Evolutionary conservation across 2,888 invertebrate species (phyloP).

Genomic region (Pollenia griseotomentosa): DNA sequence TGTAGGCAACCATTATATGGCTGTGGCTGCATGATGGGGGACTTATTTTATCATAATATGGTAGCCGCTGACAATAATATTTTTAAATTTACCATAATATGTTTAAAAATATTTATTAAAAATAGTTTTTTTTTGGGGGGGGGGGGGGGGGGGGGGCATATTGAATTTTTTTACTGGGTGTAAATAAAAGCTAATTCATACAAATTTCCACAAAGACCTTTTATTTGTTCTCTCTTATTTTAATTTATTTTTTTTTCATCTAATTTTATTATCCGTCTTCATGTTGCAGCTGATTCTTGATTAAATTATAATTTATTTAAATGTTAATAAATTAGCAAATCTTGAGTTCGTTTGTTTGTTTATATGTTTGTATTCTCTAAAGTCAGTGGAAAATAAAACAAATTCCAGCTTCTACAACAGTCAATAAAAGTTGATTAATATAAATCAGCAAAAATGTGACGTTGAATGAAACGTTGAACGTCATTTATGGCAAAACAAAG

Average conservation of each 20-base stretch:
- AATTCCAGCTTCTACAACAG: not conserved
- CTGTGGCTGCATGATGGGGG: too few relatives aligned
- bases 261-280: not conserved
- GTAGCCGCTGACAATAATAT: too few relatives aligned
- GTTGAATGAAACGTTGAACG: not conserved
- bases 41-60: too few relatives aligned
- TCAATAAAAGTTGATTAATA: constrained; percentile 4
- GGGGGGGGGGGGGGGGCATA: too few relatives aligned
- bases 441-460: not conserved
- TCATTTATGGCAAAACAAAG: not conserved
- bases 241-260: not conserved
- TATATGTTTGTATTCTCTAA: not conserved
- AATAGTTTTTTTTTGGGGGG: too few relatives aligned
- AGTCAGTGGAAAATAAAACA: not conserved
- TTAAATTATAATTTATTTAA: constrained; percentile 21
- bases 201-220: constrained; percentile 7
- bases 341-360: not conserved
- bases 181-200: too few relatives aligned
- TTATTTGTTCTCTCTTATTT: not conserved
- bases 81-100: too few relatives aligned
- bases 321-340: constrained; percentile 6
- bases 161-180: too few relatives aligned
- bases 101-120: too few relatives aligned
- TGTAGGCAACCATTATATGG: too few relatives aligned
- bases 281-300: constrained; percentile 3